Evolutionary conservation across 2,113 vertebrate genomes (phyloP), one percentile per base, ranked within the genome.

Genomic region (Chlorodrepanis virens): DNA sequence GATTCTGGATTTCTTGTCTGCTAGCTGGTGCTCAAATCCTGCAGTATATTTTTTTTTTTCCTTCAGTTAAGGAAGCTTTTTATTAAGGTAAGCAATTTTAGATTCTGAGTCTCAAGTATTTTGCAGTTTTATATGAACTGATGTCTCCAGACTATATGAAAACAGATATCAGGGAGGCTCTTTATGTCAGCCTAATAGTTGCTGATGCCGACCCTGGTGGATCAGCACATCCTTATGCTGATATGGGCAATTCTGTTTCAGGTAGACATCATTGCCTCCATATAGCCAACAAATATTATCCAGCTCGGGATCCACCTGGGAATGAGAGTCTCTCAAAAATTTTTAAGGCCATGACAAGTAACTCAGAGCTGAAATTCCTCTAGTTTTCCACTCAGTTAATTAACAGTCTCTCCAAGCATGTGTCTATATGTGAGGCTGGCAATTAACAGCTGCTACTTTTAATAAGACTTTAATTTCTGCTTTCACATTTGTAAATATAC

Each of bases 391-490:
- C 39, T 80, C 54, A 27, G 47, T 70, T 95, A 88, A 96, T 93
- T 93, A 79, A 59, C 35, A 90, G 54, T 70, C 42, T 86, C 71
- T 89, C 47, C 50, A 45, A 92, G 20, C 14, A 10, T 35, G n/a
- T 17, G 16, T 57, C 79, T 96, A 24, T 59, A 63, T 4, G 4
- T 52, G 60, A 90, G 68, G 29, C 60, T 91, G 72, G 81, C 76
- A 95, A 89, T 81, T 92, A 96, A 92, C 79, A 95, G 85, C 88
- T 92, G 94, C 71, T 93, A 28, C 86, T 86, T 88, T 77, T 88
- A 88, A 88, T 47, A 93, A 60, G 56, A 68, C 40, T 15, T 28
- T 90, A 64, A 89, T 84, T 87, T 79, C 72, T 92, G 28, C 69
- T 79, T 94, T 94, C 77, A 78, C 83, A 92, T 89, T 94, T 72